A percentile compares a stretch with the other conserved stretches of the same genome.
These are phyloP conservation scores for Cyclophora punctaria DNA, from an alignment of 2,888 invertebrate genomes.

Conservation along the genomic window DNA sequence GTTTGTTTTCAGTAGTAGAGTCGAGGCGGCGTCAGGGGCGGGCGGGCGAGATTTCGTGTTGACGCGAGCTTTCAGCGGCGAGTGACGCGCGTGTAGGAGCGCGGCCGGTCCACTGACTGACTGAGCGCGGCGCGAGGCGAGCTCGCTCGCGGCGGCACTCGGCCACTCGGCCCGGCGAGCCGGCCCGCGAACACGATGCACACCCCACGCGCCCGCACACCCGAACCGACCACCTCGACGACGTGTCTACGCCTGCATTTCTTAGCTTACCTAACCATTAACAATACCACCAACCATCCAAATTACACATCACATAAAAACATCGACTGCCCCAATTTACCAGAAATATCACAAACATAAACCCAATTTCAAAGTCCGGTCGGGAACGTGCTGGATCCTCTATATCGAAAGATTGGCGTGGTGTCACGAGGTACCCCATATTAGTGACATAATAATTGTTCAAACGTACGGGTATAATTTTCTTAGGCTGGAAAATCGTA, in stretches of 20 bases:
- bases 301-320: no score
- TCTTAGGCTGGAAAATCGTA: constrained; percentile 47
- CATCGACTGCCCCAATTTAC: no score
- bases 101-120: constrained; percentile 40
- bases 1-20: constrained; percentile 19
- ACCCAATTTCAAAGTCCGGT: no score
- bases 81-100: constrained; percentile 30
- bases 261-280: constrained; percentile 1
- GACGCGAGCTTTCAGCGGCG: constrained; percentile 27
- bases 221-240: constrained; percentile 3
- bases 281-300: not conserved
- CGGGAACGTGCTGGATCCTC: no score
- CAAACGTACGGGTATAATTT: constrained; percentile 31
- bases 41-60: constrained; percentile 33
- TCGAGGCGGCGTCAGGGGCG: constrained; percentile 26
- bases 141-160: constrained; percentile 20
- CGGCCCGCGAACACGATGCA: no score
- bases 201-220: no score
- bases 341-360: no score
- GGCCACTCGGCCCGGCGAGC: no score
- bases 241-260: not conserved
- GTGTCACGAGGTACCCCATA: not conserved
- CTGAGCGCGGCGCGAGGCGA: constrained; percentile 20
- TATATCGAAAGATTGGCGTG: no score
- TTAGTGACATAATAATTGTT: constrained; percentile 17